Conservation (phyloP, 2,797 vertebrate genomes). For the Macropodus opercularis region DNA sequence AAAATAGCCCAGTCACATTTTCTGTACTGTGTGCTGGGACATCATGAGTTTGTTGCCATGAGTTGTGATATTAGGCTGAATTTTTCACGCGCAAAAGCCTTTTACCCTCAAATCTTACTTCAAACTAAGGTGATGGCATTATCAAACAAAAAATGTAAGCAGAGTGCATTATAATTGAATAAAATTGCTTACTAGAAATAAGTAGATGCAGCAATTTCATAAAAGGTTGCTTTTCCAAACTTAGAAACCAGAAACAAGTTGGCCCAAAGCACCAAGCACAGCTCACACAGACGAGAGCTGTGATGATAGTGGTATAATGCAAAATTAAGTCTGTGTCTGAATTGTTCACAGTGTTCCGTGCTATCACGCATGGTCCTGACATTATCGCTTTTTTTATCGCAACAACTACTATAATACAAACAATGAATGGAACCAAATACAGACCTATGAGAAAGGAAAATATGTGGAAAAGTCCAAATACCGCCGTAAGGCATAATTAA, state of each 20-base stretch:
- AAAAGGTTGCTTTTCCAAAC: not conserved
- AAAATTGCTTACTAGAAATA: too few relatives aligned
- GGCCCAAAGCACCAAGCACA: not conserved
- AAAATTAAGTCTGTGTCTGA: constrained; percentile 2
- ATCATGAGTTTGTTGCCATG: too few relatives aligned
- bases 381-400: not conserved
- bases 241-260: constrained; percentile 7
- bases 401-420: not conserved
- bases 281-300: not conserved
- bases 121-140: not conserved
- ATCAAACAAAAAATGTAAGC: too few relatives aligned
- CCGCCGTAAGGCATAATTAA: not conserved
- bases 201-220: not conserved
- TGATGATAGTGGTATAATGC: not conserved
- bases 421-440: not conserved
- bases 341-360: not conserved
- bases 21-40: too few relatives aligned
- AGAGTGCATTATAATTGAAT: too few relatives aligned
- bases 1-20: constrained; percentile 1
- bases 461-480: not conserved
- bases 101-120: constrained; percentile 2
- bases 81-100: too few relatives aligned
- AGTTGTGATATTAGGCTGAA: too few relatives aligned
- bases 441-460: not conserved
- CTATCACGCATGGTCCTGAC: not conserved